Conservation (phyloP, 2,113 vertebrate genomes). For the Amia ocellicauda region DNA sequence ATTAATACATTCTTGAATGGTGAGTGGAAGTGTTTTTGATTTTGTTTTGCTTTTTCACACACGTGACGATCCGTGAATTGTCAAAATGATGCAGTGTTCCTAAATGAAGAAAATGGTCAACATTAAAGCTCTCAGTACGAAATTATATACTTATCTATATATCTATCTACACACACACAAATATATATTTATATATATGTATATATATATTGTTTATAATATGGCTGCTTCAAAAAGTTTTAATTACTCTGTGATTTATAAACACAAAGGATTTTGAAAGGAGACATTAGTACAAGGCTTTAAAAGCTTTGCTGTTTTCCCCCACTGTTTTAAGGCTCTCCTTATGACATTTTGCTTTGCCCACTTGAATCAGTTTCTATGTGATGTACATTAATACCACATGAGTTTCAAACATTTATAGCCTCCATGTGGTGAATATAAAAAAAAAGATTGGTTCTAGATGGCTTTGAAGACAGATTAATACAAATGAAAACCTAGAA, state of each 20-base stretch:
- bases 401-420: slow-evolving; percentile 24
- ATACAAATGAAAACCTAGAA: slow-evolving; percentile 1
- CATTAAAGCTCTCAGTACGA: slow-evolving; percentile 74
- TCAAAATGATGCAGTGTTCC: slow-evolving; percentile 63
- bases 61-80: slow-evolving; percentile 44
- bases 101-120: slow-evolving; percentile 69
- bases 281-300: slow-evolving; percentile 60
- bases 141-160: slow-evolving; percentile 77
- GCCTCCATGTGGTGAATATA: slow-evolving; percentile 6
- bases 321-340: slow-evolving; percentile 68
- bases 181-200: slow-evolving; percentile 70
- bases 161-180: slow-evolving; percentile 73
- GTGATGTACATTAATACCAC: slow-evolving; percentile 13
- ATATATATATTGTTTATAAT: slow-evolving; percentile 69
- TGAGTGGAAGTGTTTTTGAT: too few relatives aligned
- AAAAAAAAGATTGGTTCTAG: slow-evolving; percentile 10
- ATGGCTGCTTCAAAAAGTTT: slow-evolving; percentile 73
- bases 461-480: slow-evolving; percentile 18
- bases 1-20: too few relatives aligned
- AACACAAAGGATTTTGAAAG: slow-evolving; percentile 66
- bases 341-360: slow-evolving; percentile 39
- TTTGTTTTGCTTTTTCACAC: slow-evolving; percentile 24
- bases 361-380: slow-evolving; percentile 34
- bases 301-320: slow-evolving; percentile 44
- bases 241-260: slow-evolving; percentile 69